Conservation (phyloP, 2,888 invertebrate genomes). For the Cantharis rustica region DNA sequence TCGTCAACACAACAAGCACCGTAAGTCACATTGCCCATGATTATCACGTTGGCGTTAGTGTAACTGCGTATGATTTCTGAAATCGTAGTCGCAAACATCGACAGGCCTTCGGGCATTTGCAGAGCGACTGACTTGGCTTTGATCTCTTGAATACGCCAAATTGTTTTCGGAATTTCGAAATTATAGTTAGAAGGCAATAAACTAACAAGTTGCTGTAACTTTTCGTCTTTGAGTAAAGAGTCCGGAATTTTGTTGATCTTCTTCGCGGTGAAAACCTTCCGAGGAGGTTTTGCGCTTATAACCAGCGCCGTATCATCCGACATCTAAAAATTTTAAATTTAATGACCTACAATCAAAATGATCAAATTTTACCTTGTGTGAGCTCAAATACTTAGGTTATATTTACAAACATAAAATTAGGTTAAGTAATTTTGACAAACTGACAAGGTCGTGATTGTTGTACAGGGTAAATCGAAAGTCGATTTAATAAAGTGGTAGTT, state of each 20-base stretch:
- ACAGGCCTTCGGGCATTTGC: conserved; percentile 95
- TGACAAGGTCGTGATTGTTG: background rate
- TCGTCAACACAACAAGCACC: conserved; percentile 99
- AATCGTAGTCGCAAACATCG: conserved; percentile 90
- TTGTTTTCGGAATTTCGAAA: conserved; percentile 96
- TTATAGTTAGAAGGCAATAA: conserved; percentile 92
- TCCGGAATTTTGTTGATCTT: conserved; percentile 82
- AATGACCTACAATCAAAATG: background rate
- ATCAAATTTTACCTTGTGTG: too few species aligned
- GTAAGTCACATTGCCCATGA: conserved; percentile 99
- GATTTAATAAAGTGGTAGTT: too few species aligned
- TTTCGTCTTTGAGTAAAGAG: conserved; percentile 74
- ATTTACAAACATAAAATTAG: background rate
- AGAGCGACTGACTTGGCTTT: conserved; percentile 87
- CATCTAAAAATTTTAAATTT: conserved; percentile 25
- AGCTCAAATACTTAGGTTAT: background rate
- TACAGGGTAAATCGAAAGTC: background rate
- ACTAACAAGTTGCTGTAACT: conserved; percentile 73
- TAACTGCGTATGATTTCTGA: conserved; percentile 89
- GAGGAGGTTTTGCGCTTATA: conserved; percentile 76
- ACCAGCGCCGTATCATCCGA: conserved; percentile 62
- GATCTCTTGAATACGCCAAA: conserved; percentile 91
- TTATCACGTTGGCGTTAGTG: conserved; percentile 87
- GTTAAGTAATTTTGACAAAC: background rate
- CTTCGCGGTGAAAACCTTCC: conserved; percentile 79